A percentile compares a stretch with the other conserved stretches of the same genome.
phyloP scores from a whole-genome alignment of 1,140 invertebrate species.

The Drosophila ogumai region DNA sequence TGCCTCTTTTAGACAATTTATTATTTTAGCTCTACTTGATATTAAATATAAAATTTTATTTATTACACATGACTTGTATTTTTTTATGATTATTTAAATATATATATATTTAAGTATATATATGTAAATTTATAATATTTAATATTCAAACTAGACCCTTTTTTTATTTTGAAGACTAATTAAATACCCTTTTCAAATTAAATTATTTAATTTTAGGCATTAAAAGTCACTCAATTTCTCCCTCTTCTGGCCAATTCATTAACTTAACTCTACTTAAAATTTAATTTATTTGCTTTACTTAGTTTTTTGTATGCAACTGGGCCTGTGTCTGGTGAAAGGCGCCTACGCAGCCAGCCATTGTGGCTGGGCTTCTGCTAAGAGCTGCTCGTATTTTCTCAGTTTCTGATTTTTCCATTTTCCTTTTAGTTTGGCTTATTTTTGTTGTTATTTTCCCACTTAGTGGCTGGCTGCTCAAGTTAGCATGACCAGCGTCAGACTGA shows the following conservation, averaged over 20 bases:
- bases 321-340: conserved; percentile 66
- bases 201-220: neutral
- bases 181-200: neutral
- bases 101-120: too few species aligned
- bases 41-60: too few species aligned
- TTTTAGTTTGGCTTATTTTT: neutral
- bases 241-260: neutral
- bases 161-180: neutral
- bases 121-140: too few species aligned
- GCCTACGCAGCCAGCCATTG: conserved; percentile 63
- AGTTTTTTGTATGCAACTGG: conserved; percentile 41
- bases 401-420: neutral
- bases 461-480: conserved; percentile 50
- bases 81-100: too few species aligned
- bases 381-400: neutral
- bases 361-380: neutral
- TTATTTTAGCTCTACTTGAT: too few species aligned
- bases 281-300: conserved; percentile 14
- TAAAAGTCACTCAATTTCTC: neutral
- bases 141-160: too few species aligned
- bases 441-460: conserved; percentile 9
- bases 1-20: too few species aligned
- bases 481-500: conserved; percentile 66
- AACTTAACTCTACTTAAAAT: neutral
- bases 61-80: too few species aligned